A percentile compares a stretch with the other conserved stretches of the same genome.
These are phyloP conservation scores for Vanessa cardui DNA, from an alignment of 2,888 invertebrate genomes.

Conservation along the genomic window DNA sequence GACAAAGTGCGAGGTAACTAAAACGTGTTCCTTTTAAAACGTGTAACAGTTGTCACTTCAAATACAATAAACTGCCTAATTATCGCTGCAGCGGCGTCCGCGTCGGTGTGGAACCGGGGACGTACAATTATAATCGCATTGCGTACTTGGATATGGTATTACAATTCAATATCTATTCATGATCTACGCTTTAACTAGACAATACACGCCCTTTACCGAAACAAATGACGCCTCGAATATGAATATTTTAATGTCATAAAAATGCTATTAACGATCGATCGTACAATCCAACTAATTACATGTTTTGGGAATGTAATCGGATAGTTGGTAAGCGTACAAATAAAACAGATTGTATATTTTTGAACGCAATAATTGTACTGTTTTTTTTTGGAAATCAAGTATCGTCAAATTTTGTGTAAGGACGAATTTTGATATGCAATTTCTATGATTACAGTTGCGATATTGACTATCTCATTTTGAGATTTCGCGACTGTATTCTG, in stretches of 20 bases:
- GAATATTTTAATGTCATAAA: constrained; percentile 4
- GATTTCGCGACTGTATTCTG: no score
- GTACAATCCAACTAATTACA: background rate
- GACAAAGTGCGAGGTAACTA: no score
- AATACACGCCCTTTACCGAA: background rate
- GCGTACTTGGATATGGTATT: constrained; percentile 1
- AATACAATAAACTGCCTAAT: background rate
- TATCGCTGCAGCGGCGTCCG: background rate
- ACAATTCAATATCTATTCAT: constrained; percentile 12
- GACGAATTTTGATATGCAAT: no score
- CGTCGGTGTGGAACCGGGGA: background rate
- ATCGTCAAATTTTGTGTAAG: no score
- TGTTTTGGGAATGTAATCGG: no score
- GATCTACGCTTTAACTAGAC: constrained; percentile 10
- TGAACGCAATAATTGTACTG: no score
- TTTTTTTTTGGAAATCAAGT: no score
- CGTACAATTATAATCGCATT: constrained; percentile 33
- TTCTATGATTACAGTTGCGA: no score
- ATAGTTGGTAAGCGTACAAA: no score
- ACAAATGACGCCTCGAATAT: constrained; percentile 9
- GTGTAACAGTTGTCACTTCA: background rate
- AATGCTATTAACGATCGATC: background rate
- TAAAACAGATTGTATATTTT: no score
- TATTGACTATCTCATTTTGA: no score
- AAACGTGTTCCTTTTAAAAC: background rate